Evolutionary conservation across 1,140 invertebrate species (phyloP), one percentile per base, ranked within the genome.

Genomic region (Drosophila gunungcola): DNA sequence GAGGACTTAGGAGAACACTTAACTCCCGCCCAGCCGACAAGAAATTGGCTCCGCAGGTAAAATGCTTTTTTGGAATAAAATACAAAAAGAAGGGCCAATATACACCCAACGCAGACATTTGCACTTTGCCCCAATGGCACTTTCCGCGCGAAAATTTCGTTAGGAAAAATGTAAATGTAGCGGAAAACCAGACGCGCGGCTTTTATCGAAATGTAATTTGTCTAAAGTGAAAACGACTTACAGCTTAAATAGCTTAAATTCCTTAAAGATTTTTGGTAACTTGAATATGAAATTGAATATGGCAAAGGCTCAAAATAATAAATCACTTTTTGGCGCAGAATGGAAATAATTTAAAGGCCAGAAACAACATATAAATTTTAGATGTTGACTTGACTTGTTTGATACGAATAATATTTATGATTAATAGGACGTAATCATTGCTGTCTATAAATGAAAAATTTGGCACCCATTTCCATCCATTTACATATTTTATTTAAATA

Each of bases 121-220:
- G 62, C 49, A 54, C 64, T 65, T 65, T 75, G 72, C 34, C 61
- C 58, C 70, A 73, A 73, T 79, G 76, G 76, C 77, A 73, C 73
- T 75, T 65, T 75, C 42, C 29, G 41, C 53, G 53, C 36, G 52
- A 65, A 76, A 76, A 76, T 76, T 76, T 48, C 62, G 73, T 76
- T 76, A 76, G 54, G 61, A 60, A 74, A 80, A 76, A 76, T 55
- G 48, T 57, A 62, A 69, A 80, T 56, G 64, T 54, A 51, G 46
- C 70, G 61, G 56, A 52, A 48, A 75, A 63, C 42, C 57, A 42
- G 54, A 52, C 78, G 48, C 43, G 54, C 75, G 73, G 73, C 78
- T 80, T 80, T 80, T 80, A 80, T 81, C 78, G 73, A 81, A 80
- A 80, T 76, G 65, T 74, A 80, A 80, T 80, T 80, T 80, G 72